Percentiles rank a stretch among this genome's conserved stretches.
Evolutionary conservation across 64 coral and sea anemone genomes (phyloP).

Genomic region (Pachyseris speciosa): DNA sequence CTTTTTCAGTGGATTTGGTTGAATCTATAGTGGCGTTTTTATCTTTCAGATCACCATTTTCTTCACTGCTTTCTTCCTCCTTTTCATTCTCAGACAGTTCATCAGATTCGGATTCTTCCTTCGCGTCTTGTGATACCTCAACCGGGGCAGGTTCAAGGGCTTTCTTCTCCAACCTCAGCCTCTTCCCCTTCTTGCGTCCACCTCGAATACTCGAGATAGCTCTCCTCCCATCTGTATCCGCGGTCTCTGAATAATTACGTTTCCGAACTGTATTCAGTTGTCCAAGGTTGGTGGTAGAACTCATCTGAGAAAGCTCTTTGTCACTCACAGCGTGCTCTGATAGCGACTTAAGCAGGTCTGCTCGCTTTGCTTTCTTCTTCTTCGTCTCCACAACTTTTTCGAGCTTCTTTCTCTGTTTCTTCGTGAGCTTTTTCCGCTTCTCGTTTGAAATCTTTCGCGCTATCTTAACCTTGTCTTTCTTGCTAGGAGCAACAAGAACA

Average conservation of each 20-base stretch:
- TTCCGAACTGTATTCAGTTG: conserved; percentile 67
- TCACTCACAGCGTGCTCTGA: conserved; percentile 80
- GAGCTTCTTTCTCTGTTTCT: conserved; percentile 86
- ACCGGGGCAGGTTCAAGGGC: conserved; percentile 17
- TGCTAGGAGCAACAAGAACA: conserved; percentile 33
- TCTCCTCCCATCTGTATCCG: neutral
- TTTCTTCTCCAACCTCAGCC: conserved; percentile 67
- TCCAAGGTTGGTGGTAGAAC: conserved; percentile 82
- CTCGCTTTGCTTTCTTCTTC: conserved; percentile 91
- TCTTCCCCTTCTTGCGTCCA: conserved; percentile 97
- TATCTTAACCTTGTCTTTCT: conserved; percentile 26
- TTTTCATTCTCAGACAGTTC: conserved; percentile 22
- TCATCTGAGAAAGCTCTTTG: conserved; percentile 83
- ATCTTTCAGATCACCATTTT: neutral
- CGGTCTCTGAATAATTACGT: conserved; percentile 62
- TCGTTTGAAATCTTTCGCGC: neutral
- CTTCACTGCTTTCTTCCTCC: conserved; percentile 13
- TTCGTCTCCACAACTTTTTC: conserved; percentile 94
- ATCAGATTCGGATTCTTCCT: conserved; percentile 20
- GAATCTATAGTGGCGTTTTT: neutral
- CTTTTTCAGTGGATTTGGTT: neutral
- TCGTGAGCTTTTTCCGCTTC: conserved; percentile 74
- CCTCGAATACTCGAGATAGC: conserved; percentile 73
- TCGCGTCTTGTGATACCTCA: neutral
- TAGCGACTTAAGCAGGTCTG: conserved; percentile 74